Base-by-base conservation (phyloP, 2,797 vertebrate species). In the Hydrocynus forskahlii region DNA sequence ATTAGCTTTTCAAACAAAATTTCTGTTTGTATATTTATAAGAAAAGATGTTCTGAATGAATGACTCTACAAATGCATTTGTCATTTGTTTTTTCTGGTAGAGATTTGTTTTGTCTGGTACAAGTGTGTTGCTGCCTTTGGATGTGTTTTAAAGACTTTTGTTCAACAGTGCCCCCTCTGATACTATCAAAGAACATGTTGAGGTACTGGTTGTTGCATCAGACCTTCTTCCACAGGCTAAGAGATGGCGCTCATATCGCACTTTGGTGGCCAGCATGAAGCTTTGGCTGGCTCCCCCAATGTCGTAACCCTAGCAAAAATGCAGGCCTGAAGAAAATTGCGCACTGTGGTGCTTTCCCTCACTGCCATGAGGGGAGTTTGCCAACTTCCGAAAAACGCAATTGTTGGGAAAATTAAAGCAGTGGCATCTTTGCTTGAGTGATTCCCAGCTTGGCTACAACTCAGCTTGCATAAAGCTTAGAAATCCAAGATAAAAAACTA, bases 361-460 rank as follows among this genome's bases (percentile, higher is more conserved):
- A 75, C 82, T 82, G 59, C 64, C 50, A 75, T 38, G 69, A 79
- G 64, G 63, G 71, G 81, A 87, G 83, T 79, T 78, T 75, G 70
- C 76, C 62, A 71, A 84, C 66, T 83, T 57, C 81, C 17, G 35
- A 74, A 52, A 68, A 40, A 38, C 71, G 54, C 6, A 60, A 73
- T 62, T 21, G 25, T 54, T 80, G 35, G 70, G 43, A 77, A 78
- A 81, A 79, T 60, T 67, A 66, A 68, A 69, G 57, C 14, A 21
- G 73, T 68, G 76, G 75, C 62, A 38, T 83, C 60, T 76, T 83
- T 64, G 23, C 54, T 72, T 81, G 68, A 83, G 29, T 7, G 17
- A 25, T 64, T 86, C 55, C 64, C 66, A 79, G 67, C 59, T 68
- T 79, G 75, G 75, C 75, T 59, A 13, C 70, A 74, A 63, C 55